Evolutionary conservation across 2,888 invertebrate genomes (phyloP).

Genomic region (Drosophila nr. fundita): DNA sequence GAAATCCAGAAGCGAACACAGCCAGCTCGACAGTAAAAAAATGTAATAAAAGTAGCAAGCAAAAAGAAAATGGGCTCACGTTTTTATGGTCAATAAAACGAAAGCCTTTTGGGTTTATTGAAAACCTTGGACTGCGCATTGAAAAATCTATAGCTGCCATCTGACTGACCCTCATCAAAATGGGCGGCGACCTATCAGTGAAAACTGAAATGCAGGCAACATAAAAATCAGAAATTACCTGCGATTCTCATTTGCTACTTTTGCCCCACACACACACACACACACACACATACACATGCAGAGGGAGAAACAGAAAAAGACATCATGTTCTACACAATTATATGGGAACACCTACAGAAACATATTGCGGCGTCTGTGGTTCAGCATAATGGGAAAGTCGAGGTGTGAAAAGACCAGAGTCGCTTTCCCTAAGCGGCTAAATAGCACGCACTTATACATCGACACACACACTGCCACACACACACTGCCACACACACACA

Average conservation of each 20-base stretch:
- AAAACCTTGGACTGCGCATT: conserved; percentile 69
- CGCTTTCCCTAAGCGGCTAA: conserved; percentile 22
- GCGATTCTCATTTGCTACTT: conserved; percentile 48
- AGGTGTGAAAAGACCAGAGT: conserved; percentile 51
- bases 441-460: conserved; percentile 2
- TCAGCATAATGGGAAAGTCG: conserved; percentile 32
- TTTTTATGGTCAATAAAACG: conserved; percentile 76
- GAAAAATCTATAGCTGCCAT: conserved; percentile 59
- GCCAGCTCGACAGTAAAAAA: conserved; percentile 39
- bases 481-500: neutral
- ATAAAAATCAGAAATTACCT: conserved; percentile 72
- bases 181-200: conserved; percentile 20
- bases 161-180: conserved; percentile 44
- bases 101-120: conserved; percentile 67
- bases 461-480: conserved; percentile 10
- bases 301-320: neutral
- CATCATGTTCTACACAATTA: conserved; percentile 59
- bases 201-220: conserved; percentile 55
- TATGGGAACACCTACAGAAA: conserved; percentile 60
- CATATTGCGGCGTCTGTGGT: conserved; percentile 69
- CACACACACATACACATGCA: neutral
- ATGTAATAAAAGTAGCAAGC: conserved; percentile 41
- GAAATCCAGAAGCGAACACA: conserved; percentile 27
- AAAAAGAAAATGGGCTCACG: conserved; percentile 20
- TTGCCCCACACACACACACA: neutral